Evolutionary conservation across 2,797 vertebrate genomes (phyloP), one percentile per base, ranked within the genome.

Genomic region (Emys orbicularis): DNA sequence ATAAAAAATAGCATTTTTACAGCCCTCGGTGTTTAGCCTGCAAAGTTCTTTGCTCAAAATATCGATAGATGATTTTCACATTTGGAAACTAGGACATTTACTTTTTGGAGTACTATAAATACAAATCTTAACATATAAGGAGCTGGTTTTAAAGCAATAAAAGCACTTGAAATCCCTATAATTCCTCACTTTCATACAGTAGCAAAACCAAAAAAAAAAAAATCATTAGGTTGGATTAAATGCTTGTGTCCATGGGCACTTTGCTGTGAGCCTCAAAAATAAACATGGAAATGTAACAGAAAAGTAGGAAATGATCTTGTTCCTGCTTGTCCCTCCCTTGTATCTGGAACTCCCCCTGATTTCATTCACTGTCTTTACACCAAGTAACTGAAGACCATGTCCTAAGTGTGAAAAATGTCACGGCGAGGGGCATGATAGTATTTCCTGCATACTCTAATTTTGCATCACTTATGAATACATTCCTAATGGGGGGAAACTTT

Each of bases 51-150:
- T 97, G 41, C 74, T 96, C 96, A 91, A 96, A 95, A 91, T 83
- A 93, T 90, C 76, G 79, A 81, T 93, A 76, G 90, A 95, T 34
- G 90, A 92, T 50, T 86, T 97, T 86, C 94, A 91, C 72, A 77
- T 95, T 96, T 92, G 93, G 86, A 91, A 96, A 89, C 65, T 68
- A 21, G n/a, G 19, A 19, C 16, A 25, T 95, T 92, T 96, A 93
- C 92, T 95, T 94, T 97, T 94, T 87, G 84, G 65, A 92, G 74
- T 91, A 81, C 93, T 96, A 65, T 94, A 92, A 97, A 94, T 89
- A 96, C 83, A 90, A 96, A 81, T 89, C 92, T 92, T 95, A 96
- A 93, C 54, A 81, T 76, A 53, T 52, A n/a, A 89, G 92, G 95
- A 47, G 7, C 27, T 27, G 74, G 94, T 93, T 79, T 37, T 84